Evolutionary conservation across 2,113 vertebrate species (phyloP).

Genomic region (Pangasianodon gigas): DNA sequence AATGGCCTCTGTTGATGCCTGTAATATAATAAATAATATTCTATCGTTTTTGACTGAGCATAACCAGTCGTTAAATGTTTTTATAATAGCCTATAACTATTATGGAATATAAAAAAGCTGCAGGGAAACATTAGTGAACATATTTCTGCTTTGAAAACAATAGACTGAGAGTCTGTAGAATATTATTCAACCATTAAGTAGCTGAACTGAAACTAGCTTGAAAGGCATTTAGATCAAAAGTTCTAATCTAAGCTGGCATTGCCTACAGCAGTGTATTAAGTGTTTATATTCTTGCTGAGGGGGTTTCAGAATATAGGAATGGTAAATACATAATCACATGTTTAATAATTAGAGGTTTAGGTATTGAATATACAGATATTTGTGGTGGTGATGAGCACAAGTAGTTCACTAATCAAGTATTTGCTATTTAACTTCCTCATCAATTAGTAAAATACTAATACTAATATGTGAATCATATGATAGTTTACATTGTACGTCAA

Average conservation of each 20-base stretch:
- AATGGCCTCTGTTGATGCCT: not conserved
- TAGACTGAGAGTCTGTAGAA: not conserved
- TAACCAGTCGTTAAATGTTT: not conserved
- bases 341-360: not conserved
- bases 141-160: not conserved
- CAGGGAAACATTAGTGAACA: not conserved
- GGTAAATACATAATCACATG: not conserved
- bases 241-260: not conserved
- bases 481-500: too few species aligned
- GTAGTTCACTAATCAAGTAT: not conserved
- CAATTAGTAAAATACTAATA: too few species aligned
- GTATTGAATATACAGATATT: not conserved
- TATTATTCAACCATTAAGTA: not conserved
- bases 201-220: not conserved
- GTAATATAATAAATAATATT: not conserved
- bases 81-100: not conserved
- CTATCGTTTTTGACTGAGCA: not conserved
- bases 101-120: not conserved
- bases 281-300: not conserved
- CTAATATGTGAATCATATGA: too few species aligned
- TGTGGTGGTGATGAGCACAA: not conserved
- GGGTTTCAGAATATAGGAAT: not conserved
- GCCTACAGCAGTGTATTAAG: not conserved
- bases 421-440: not conserved
- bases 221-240: constrained; percentile 2